A percentile compares a stretch with the other conserved stretches of the same genome.
Evolutionary conservation across 2,797 vertebrate genomes (phyloP).

Genomic region (Pseudochromis fuscus): DNA sequence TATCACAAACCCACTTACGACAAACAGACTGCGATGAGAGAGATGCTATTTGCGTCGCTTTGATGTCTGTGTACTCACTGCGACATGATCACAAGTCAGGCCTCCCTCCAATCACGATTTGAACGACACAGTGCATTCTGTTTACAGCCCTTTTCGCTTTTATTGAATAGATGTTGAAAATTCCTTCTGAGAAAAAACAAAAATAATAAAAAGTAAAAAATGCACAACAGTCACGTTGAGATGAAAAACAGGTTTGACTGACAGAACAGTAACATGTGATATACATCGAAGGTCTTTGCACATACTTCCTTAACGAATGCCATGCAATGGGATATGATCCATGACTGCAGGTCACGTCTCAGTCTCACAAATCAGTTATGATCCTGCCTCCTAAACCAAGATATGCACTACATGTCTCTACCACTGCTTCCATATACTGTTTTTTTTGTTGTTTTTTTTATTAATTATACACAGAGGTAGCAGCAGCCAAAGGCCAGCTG

Average conservation of each 20-base stretch:
- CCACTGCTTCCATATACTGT: conserved; percentile 16
- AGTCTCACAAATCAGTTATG: conserved; percentile 38
- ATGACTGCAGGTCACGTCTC: conserved; percentile 30
- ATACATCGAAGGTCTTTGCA: conserved; percentile 68
- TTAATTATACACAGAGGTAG: conserved; percentile 35
- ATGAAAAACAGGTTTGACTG: conserved; percentile 62
- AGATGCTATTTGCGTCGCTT: conserved; percentile 57
- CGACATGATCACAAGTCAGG: conserved; percentile 45
- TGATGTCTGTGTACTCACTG: conserved; percentile 47
- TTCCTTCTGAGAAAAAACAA: conserved; percentile 52
- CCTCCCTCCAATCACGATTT: conserved; percentile 65
- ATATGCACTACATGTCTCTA: conserved; percentile 31
- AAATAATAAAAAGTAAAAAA: conserved; percentile 48
- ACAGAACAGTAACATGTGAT: conserved; percentile 70
- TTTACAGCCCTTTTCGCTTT: conserved; percentile 83
- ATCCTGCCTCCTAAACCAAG: conserved; percentile 24
- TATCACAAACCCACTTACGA: conserved; percentile 49
- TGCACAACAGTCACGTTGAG: conserved; percentile 65
- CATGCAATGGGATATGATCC: conserved; percentile 54
- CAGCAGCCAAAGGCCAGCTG: conserved; percentile 22
- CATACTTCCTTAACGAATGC: conserved; percentile 51
- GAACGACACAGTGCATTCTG: conserved; percentile 77
- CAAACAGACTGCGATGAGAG: conserved; percentile 46
- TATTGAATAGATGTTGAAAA: conserved; percentile 79
- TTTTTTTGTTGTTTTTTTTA: conserved; percentile 16